Evolutionary conservation across 2,888 invertebrate species (phyloP), one percentile per base, ranked within the genome.

Genomic region (Folsomia manolachei): DNA sequence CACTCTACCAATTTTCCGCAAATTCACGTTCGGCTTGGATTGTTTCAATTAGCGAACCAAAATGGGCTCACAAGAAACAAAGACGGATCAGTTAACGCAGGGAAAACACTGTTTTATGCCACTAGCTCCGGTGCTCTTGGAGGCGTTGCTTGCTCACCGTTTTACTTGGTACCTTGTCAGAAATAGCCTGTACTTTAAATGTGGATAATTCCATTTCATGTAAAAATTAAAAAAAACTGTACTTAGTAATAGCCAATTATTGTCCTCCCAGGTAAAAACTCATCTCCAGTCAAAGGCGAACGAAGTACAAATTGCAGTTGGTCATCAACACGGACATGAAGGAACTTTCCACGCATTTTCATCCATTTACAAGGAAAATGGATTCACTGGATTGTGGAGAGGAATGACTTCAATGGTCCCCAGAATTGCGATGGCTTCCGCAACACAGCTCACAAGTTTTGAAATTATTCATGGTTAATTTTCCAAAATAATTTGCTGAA

Each of bases 1-100:
- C 96, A 14, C 90, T 90, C 76, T 94, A 95, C 84, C 96, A 97
- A 84, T 89, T 94, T 82, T 89, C 90, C 74, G 88, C 96, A 82
- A 97, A 97, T 84, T 92, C 93, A n/a, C n/a, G 88, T 88, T 75
- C 88, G 92, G 77, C 85, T 92, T 81, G 93, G 93, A 24, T 87
- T 89, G 26, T 94, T 90, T 83, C 91, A 93, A 78, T 87, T 88
- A 79, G 88, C 90, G 1, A 87, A 88, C 81, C 90, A 90, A 71
- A 88, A 86, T 71, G 92, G 89, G 2, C 87, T 87, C 66, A 87
- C 88, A 18, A 84, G 86, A 19, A 87, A 88, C 75, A 81, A 66
- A 11, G 70, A 69, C 18, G 79, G 79, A 21, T 67, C 27, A 53
- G 75, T 78, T 4, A 72, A 71, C 62, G 56, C 73, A 2, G 63